phyloP scores from a whole-genome alignment of 2,113 vertebrate genomes.

The Crotalus viridis region DNA sequence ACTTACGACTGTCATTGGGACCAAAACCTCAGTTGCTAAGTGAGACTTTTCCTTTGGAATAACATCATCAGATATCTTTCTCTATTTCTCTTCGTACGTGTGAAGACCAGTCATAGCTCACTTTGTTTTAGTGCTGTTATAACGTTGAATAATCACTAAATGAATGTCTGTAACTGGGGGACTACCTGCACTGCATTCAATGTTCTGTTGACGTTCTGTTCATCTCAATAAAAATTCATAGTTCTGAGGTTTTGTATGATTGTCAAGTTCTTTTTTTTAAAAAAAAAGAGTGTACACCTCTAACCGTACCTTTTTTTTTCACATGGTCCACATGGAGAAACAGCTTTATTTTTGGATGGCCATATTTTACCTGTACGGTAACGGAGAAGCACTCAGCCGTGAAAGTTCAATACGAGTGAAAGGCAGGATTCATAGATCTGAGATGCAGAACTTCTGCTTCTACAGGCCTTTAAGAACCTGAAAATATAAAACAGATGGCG shows the following conservation, averaged over 20 bases:
- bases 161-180: too few species aligned
- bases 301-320: background rate
- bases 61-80: background rate
- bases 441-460: background rate
- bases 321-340: background rate
- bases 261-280: background rate
- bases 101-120: too few species aligned
- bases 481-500: background rate
- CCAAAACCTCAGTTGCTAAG: too few species aligned
- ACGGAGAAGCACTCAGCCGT: background rate
- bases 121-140: too few species aligned
- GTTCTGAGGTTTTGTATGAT: background rate
- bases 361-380: background rate
- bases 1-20: too few species aligned
- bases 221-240: background rate
- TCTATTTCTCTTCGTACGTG: background rate
- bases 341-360: background rate
- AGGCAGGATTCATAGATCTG: background rate
- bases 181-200: too few species aligned
- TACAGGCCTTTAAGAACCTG: background rate
- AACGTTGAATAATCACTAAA: too few species aligned
- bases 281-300: background rate
- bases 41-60: background rate
- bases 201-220: background rate
- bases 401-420: background rate